These are phyloP conservation scores for Pyrgus malvae DNA, from an alignment of 2,888 invertebrate species.

Conservation along the genomic window DNA sequence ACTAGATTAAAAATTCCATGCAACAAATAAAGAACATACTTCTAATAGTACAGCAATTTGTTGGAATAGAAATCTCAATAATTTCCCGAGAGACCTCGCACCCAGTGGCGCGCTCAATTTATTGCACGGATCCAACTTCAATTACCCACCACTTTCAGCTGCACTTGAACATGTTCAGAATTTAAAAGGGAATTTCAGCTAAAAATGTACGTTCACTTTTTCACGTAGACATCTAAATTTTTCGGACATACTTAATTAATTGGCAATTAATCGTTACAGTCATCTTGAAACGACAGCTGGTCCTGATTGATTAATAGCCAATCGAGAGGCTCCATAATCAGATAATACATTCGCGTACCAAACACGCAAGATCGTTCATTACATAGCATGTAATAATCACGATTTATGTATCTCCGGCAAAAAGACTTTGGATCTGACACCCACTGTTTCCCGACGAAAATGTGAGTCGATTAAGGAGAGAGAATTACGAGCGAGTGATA, in stretches of 20 bases:
- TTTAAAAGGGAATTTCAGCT: constrained; percentile 31
- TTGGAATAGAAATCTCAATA: constrained; percentile 57
- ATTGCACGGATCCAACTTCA: constrained; percentile 51
- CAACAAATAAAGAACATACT: constrained; percentile 27
- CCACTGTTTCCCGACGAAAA: constrained; percentile 24
- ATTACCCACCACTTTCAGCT: constrained; percentile 41
- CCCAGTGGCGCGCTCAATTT: constrained; percentile 44
- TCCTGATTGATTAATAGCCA: constrained; percentile 51
- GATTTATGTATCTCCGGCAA: constrained; percentile 7
- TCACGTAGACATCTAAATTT: constrained; percentile 10
- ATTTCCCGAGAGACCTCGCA: constrained; percentile 55
- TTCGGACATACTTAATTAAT: constrained; percentile 35
- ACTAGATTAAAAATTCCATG: no score
- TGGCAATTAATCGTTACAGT: constrained; percentile 54
- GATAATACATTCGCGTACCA: constrained; percentile 15
- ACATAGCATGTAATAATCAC: constrained; percentile 3
- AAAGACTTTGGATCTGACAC: constrained; percentile 14
- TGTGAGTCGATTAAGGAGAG: constrained; percentile 29
- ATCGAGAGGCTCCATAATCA: constrained; percentile 31
- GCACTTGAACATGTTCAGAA: constrained; percentile 32
- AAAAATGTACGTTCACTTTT: constrained; percentile 21
- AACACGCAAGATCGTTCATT: constrained; percentile 7
- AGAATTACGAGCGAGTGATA: constrained; percentile 14
- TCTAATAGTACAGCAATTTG: constrained; percentile 50
- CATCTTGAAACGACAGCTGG: constrained; percentile 56